These are phyloP conservation scores for mouse (Mus musculus) DNA, from an alignment of 2,113 vertebrate species.

Conservation along the genomic window DNA sequence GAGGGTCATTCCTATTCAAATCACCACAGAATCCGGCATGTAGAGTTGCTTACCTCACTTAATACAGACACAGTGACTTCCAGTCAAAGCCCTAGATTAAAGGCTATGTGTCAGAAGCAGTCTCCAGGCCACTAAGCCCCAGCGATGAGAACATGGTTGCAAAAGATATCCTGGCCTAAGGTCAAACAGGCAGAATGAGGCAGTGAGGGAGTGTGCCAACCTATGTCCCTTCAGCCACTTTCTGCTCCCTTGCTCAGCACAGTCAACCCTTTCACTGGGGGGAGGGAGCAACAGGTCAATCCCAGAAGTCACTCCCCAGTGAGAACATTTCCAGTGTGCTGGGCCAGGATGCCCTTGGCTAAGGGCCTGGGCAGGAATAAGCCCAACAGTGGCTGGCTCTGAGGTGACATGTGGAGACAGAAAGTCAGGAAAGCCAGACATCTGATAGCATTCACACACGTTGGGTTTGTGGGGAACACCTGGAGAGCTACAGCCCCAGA, in stretches of 20 bases:
- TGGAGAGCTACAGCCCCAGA: background rate
- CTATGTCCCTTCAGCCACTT: background rate
- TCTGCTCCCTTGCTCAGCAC: background rate
- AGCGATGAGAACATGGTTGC: background rate
- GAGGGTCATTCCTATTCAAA: background rate
- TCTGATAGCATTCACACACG: background rate
- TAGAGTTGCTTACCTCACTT: background rate
- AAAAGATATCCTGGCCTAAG: background rate
- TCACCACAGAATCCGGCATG: background rate
- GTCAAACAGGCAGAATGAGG: background rate
- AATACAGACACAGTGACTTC: background rate
- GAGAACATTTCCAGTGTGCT: background rate
- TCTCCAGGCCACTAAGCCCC: background rate
- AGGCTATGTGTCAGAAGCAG: background rate
- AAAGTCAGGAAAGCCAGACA: background rate
- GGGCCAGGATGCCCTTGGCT: background rate
- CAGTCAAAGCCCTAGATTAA: constrained; percentile 40
- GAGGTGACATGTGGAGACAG: background rate
- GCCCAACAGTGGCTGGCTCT: background rate
- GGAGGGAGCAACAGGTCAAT: background rate
- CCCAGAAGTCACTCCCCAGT: background rate
- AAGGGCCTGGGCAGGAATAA: background rate
- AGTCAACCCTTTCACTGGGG: background rate
- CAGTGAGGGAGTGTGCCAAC: background rate
- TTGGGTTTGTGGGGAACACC: background rate